A percentile compares a stretch with the other conserved stretches of the same genome.
These are phyloP conservation scores for Sphaeridia pumilis DNA, from an alignment of 2,888 invertebrate genomes.

Conservation along the genomic window DNA sequence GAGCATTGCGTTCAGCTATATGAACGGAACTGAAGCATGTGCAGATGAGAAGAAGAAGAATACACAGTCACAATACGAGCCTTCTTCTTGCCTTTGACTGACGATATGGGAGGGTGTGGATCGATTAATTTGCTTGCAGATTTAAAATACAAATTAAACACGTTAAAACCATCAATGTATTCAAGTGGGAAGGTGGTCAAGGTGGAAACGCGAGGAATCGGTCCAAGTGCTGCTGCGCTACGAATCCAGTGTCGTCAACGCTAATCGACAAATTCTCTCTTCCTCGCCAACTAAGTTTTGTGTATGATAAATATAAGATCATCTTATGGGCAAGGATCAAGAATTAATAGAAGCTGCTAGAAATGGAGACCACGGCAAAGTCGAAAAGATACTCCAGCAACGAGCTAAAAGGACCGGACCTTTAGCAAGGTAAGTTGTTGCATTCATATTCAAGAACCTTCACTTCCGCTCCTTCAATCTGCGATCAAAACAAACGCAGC, in stretches of 20 bases:
- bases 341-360: constrained; percentile 91
- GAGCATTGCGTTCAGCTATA: no score
- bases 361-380: constrained; percentile 74
- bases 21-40: constrained; percentile 19
- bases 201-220: no score
- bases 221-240: no score
- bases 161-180: neutral
- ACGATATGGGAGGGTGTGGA: constrained; percentile 28
- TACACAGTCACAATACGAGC: no score
- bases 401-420: constrained; percentile 86
- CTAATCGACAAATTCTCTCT: no score
- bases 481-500: no score
- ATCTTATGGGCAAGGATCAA: constrained; percentile 85
- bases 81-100: constrained; percentile 14
- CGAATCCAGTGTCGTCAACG: no score
- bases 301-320: no score
- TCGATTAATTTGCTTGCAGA: constrained; percentile 14
- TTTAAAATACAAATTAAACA: neutral
- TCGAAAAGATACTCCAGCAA: constrained; percentile 81
- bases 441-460: no score
- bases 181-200: no score
- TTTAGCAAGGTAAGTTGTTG: constrained; percentile 67
- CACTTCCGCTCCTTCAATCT: no score
- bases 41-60: constrained; percentile 15
- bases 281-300: no score